phyloP scores from a whole-genome alignment of 2,113 vertebrate genomes.

The Oryzias javanicus region DNA sequence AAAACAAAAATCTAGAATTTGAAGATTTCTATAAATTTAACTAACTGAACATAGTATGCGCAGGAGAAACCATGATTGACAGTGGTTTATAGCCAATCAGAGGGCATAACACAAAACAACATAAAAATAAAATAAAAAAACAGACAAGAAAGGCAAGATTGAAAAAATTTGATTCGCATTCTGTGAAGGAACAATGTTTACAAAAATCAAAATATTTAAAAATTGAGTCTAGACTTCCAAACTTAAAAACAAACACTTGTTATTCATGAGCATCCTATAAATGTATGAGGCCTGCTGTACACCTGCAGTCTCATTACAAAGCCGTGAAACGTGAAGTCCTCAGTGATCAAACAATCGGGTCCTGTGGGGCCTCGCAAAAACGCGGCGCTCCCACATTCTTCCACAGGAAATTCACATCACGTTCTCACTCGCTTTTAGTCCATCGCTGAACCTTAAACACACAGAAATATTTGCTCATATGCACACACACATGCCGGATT shows the following conservation, averaged over 20 bases:
- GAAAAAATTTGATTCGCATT: no score
- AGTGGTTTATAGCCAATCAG: no score
- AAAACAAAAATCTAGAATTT: no score
- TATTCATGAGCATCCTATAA: neutral
- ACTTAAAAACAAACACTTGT: neutral
- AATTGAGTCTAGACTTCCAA: no score
- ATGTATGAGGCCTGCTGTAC: neutral
- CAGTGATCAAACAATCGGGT: slow-evolving; percentile 17
- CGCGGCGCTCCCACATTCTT: slow-evolving; percentile 1
- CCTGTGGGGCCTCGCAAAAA: slow-evolving; percentile 14
- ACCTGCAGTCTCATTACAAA: neutral
- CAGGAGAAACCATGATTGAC: no score
- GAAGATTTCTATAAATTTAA: no score
- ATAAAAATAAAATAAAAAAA: neutral
- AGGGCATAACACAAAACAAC: no score
- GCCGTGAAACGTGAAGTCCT: neutral
- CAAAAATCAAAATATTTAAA: no score
- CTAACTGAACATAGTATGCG: no score
- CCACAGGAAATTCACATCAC: slow-evolving; percentile 35
- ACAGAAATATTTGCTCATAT: slow-evolving; percentile 18
- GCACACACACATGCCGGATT: slow-evolving; percentile 5
- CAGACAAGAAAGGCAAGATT: neutral
- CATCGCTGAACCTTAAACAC: slow-evolving; percentile 5
- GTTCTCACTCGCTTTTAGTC: slow-evolving; percentile 5
- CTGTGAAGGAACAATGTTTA: no score